A percentile compares a stretch with the other conserved stretches of the same genome.
phyloP scores from a whole-genome alignment of 2,888 invertebrate species.

The Automeris io region DNA sequence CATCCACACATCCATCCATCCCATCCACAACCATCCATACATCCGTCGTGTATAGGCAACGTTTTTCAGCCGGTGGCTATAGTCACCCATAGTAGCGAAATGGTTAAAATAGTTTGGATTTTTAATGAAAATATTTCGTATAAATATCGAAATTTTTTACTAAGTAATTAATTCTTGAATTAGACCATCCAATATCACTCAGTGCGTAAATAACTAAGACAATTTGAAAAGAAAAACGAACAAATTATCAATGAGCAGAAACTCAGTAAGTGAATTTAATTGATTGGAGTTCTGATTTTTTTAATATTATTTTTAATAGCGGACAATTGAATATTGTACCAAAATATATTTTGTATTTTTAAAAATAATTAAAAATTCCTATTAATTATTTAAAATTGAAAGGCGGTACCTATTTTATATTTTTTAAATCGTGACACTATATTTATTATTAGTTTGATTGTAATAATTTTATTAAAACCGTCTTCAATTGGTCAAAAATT shows the following conservation, averaged over 20 bases:
- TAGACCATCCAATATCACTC: no score
- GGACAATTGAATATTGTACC: neutral
- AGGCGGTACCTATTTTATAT: neutral
- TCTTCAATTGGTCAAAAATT: slow-evolving; percentile 5
- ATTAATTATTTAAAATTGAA: neutral
- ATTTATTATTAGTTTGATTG: neutral
- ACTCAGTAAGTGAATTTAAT: neutral
- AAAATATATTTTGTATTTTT: neutral
- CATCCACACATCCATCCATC: no score
- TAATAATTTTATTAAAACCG: neutral
- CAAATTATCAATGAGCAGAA: neutral
- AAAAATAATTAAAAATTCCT: no score
- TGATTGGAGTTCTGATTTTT: neutral
- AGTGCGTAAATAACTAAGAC: neutral
- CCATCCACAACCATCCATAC: no score
- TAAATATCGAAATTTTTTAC: no score
- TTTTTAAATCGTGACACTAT: no score
- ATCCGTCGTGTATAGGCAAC: no score
- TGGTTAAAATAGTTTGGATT: no score
- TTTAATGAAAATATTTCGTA: no score
- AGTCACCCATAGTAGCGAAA: no score
- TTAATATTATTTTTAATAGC: neutral
- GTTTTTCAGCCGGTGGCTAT: no score
- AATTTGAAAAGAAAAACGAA: neutral
- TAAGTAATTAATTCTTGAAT: no score